These are phyloP conservation scores for Eurytemora carolleeae DNA, from an alignment of 1,140 invertebrate genomes.

Conservation along the genomic window DNA sequence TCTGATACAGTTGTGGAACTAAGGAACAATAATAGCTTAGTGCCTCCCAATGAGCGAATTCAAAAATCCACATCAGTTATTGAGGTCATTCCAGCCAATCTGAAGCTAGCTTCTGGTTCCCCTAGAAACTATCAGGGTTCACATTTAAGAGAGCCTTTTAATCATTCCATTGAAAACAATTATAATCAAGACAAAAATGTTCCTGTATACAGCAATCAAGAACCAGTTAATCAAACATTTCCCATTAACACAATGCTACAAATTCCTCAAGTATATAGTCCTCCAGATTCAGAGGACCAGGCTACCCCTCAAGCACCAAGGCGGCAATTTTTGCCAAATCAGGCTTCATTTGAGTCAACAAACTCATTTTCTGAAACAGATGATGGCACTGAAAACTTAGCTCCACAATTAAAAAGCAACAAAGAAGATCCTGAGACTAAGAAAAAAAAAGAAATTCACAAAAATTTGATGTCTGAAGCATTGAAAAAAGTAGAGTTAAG, in stretches of 20 bases:
- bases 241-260: neutral
- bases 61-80: constrained; percentile 11
- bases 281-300: neutral
- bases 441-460: neutral
- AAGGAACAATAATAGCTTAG: no score
- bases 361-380: neutral
- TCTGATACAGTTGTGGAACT: no score
- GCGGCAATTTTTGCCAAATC: neutral
- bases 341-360: neutral
- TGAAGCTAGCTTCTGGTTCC: no score
- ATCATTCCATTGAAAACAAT: neutral
- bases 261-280: neutral
- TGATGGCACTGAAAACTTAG: neutral
- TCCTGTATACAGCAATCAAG: neutral
- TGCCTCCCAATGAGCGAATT: neutral
- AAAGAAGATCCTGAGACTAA: neutral
- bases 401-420: neutral
- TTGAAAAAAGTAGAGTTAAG: neutral
- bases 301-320: neutral
- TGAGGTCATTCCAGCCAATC: neutral
- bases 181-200: neutral
- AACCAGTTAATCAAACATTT: neutral
- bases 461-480: neutral
- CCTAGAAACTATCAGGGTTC: no score
- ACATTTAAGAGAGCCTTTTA: neutral